These are phyloP conservation scores for Drosophila elegans DNA, from an alignment of 1,140 invertebrate species.

Conservation along the genomic window DNA sequence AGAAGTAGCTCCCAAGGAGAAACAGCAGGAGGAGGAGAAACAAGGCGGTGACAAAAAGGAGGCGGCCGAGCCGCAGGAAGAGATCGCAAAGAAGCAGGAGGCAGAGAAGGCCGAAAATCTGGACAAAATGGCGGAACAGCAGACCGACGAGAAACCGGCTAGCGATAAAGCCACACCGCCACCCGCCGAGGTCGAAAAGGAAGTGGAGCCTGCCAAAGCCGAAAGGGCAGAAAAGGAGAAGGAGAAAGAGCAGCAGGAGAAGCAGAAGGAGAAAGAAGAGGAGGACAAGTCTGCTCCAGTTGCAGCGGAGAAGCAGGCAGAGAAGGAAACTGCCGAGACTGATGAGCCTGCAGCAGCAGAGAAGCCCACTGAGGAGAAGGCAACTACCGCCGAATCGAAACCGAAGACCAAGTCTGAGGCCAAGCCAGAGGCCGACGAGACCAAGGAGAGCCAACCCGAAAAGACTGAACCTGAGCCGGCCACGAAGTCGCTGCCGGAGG, in stretches of 20 bases:
- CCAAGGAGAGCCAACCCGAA: conserved; percentile 42
- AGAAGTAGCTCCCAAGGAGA: conserved; percentile 21
- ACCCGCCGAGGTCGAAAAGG: conserved; percentile 18
- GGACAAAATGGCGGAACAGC: conserved; percentile 18
- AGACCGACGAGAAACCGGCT: background rate
- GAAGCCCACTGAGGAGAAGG: conserved; percentile 27
- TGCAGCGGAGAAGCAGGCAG: conserved; percentile 4
- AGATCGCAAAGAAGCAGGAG: conserved; percentile 51
- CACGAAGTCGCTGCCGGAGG: conserved; percentile 4
- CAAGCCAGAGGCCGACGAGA: conserved; percentile 31
- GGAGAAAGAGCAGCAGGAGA: background rate
- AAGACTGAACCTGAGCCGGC: conserved; percentile 60
- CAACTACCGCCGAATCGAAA: conserved; percentile 17
- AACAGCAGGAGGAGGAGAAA: conserved; percentile 20
- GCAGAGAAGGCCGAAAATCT: conserved; percentile 38
- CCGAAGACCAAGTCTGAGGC: conserved; percentile 35
- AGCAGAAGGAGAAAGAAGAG: background rate
- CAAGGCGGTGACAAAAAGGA: conserved; percentile 10
- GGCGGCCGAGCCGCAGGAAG: conserved; percentile 10
- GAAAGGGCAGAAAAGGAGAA: conserved; percentile 13
- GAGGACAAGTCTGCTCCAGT: conserved; percentile 13
- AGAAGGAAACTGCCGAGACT: conserved; percentile 23
- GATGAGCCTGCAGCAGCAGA: conserved; percentile 28
- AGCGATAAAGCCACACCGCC: conserved; percentile 13
- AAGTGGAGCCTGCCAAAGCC: background rate